Evolutionary conservation across 2,888 invertebrate species (phyloP), one percentile per base, ranked within the genome.

Genomic region (Euclidia mi): DNA sequence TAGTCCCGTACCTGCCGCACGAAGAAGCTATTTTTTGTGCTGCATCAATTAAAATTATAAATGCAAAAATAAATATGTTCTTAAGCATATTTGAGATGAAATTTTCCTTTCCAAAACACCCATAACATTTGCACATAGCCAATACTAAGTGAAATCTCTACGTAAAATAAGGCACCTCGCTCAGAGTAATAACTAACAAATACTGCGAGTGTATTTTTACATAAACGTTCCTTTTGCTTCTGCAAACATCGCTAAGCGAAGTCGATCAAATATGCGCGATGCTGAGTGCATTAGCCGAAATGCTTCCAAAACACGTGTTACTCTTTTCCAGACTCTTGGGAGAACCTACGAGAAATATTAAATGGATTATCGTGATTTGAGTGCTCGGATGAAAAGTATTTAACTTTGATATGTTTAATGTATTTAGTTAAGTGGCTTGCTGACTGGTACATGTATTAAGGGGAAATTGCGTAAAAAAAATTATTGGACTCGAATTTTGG

Each of bases 241-340:
- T 48, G 50, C 48, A 50, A 64, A 64, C 48, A 70, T 55, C 15
- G 32, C 17, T 41, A 45, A 44, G 49, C 29, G 61, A 25, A 53
- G 35, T 58, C 40, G 41, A 59, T 71, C 71, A 65, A 71, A 74
- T 74, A 74, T 71, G 60, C 58, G 2, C 31, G 20, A 28, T n/a
- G 10, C 17, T 17, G 60, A 65, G 56, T 64, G 64, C 76, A 74
- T 78, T 78, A 78, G 71, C 71, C 51, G 53, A 69, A 72, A 62
- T 64, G 59, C 53, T 62, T 56, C 68, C 50, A 15, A 37, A 43
- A 52, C 46, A 61, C 56, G 55, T 44, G 45, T 48, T 67, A 38
- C 41, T 57, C 55, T 67, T 74, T 60, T 67, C 57, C n/a, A 48
- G 20, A 9, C 40, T 57, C 44, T 2, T 40, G 44, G 62, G 46